Evolutionary conservation across 2,113 vertebrate species (phyloP).

Genomic region (Atlantisia rogersi): DNA sequence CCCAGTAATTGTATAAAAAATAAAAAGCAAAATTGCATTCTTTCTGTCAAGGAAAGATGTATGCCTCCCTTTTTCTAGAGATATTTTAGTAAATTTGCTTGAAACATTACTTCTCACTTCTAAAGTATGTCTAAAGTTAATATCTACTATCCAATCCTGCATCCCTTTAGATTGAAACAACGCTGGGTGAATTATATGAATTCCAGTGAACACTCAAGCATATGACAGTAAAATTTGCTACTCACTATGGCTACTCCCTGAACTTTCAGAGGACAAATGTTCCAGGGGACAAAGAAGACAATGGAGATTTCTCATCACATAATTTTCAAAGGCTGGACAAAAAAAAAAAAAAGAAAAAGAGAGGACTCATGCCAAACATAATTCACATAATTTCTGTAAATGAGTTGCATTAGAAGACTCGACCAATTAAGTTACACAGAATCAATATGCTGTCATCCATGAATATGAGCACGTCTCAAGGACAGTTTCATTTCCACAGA

Average conservation of each 20-base stretch:
- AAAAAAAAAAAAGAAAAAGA: neutral
- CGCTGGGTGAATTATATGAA: neutral
- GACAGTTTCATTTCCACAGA: neutral
- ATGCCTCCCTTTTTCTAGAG: neutral
- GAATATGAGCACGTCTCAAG: constrained; percentile 27
- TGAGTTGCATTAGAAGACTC: constrained; percentile 7
- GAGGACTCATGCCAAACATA: neutral
- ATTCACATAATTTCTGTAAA: constrained; percentile 10
- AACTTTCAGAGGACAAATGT: neutral
- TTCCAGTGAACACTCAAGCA: neutral
- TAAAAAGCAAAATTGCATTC: neutral
- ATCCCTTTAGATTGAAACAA: neutral
- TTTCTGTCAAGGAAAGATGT: neutral
- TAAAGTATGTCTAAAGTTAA: neutral
- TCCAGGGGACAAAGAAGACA: neutral
- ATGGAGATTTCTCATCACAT: neutral
- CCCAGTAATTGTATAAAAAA: neutral
- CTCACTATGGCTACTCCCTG: neutral
- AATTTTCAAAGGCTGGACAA: neutral
- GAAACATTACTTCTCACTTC: neutral
- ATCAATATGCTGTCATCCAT: constrained; percentile 31
- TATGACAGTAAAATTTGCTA: neutral
- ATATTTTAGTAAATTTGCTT: neutral
- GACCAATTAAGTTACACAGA: neutral
- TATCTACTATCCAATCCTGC: neutral